Percentiles rank a stretch among this genome's conserved stretches.
These are phyloP conservation scores for Zoanthus solanderi DNA, from an alignment of 92 coral and sea anemone genomes.

Conservation along the genomic window DNA sequence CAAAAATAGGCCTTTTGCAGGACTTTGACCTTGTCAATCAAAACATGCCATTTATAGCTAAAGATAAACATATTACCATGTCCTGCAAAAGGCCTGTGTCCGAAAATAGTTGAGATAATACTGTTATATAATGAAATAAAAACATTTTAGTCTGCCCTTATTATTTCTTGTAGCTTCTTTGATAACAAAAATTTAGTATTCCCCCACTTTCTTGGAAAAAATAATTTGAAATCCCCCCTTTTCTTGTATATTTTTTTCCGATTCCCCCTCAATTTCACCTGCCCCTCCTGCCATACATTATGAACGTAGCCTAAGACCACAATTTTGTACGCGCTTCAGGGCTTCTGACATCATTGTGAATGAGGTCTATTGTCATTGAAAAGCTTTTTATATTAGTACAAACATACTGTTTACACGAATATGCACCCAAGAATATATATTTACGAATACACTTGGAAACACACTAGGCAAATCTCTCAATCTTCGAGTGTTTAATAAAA, in stretches of 20 bases:
- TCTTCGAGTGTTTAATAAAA: too few relatives aligned
- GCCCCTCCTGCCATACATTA: neutral
- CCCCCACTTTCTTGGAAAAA: neutral
- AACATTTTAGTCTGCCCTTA: conserved; percentile 9
- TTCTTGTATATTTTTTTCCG: conserved; percentile 5
- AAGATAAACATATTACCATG: conserved; percentile 7
- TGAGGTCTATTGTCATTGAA: too few relatives aligned
- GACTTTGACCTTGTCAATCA: conserved; percentile 11
- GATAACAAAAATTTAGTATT: conserved; percentile 1
- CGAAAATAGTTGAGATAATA: conserved; percentile 46
- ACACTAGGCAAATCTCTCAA: too few relatives aligned
- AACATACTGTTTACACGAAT: too few relatives aligned
- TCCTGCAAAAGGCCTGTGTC: conserved; percentile 19
- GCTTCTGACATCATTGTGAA: too few relatives aligned
- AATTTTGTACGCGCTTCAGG: too few relatives aligned
- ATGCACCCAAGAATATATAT: too few relatives aligned
- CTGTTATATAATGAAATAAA: conserved; percentile 49
- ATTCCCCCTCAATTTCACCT: conserved; percentile 32
- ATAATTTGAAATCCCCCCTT: conserved; percentile 28
- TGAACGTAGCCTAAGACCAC: neutral
- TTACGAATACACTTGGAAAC: too few relatives aligned
- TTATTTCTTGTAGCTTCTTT: conserved; percentile 8
- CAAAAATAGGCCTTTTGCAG: conserved; percentile 5
- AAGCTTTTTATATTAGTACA: too few relatives aligned
- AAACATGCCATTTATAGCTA: conserved; percentile 6